These are phyloP conservation scores for Orcinus orca DNA, from an alignment of 2,113 vertebrate genomes.

Conservation along the genomic window DNA sequence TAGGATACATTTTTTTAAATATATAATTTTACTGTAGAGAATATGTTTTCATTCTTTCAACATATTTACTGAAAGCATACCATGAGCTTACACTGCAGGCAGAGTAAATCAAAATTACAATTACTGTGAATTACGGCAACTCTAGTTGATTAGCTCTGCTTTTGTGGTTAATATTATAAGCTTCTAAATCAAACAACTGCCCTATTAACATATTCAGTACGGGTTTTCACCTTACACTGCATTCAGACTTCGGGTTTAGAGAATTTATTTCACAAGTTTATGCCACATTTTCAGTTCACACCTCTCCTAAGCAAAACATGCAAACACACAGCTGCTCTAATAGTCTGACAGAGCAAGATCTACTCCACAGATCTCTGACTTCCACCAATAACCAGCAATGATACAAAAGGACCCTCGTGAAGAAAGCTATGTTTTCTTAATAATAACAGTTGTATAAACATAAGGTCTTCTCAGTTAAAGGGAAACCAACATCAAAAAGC, in stretches of 20 bases:
- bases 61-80: neutral
- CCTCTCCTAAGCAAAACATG: slow-evolving; percentile 53
- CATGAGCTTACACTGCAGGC: neutral
- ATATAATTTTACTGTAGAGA: neutral
- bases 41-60: neutral
- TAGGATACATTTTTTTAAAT: neutral
- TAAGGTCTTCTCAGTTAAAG: slow-evolving; percentile 89
- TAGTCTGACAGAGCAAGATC: slow-evolving; percentile 54
- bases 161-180: neutral
- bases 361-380: slow-evolving; percentile 74
- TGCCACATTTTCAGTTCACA: neutral
- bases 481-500: slow-evolving; percentile 93
- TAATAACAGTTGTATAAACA: slow-evolving; percentile 95
- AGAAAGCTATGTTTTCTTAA: slow-evolving; percentile 88
- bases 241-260: neutral
- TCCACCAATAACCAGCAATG: slow-evolving; percentile 78
- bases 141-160: neutral
- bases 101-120: neutral
- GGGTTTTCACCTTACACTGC: neutral
- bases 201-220: neutral
- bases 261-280: neutral
- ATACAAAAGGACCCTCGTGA: slow-evolving; percentile 82
- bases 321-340: slow-evolving; percentile 63
- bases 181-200: neutral
- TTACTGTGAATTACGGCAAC: neutral